A percentile compares a stretch with the other conserved stretches of the same genome.
Evolutionary conservation across 2,888 invertebrate genomes (phyloP).

Genomic region (Pachycephus smyrnensis): DNA sequence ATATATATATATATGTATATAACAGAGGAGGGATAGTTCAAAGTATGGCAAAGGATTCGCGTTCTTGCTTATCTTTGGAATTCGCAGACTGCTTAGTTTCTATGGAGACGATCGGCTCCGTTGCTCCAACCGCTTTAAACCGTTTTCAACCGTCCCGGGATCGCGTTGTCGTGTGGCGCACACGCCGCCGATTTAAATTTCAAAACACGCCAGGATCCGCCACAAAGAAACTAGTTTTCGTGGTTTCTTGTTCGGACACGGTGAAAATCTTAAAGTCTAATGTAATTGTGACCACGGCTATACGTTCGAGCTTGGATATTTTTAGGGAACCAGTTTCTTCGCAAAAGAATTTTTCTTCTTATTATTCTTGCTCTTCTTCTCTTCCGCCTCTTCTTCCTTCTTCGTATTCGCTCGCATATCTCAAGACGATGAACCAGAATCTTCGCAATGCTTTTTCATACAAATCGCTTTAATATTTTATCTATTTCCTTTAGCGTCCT

Average conservation of each 20-base stretch:
- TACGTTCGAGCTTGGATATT: slow-evolving; percentile 32
- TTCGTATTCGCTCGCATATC: background rate
- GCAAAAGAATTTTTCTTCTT: background rate
- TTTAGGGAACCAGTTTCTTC: slow-evolving; percentile 41
- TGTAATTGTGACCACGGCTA: slow-evolving; percentile 33
- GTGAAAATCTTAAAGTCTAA: slow-evolving; percentile 42
- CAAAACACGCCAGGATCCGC: slow-evolving; percentile 29
- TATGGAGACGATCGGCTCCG: background rate
- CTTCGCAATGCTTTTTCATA: background rate
- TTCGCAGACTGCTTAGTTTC: background rate
- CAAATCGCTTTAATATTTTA: background rate
- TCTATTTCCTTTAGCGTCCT: background rate
- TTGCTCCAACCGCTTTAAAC: background rate
- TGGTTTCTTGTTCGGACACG: slow-evolving; percentile 25
- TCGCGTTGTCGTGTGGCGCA: background rate
- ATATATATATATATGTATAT: background rate
- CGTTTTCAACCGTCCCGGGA: slow-evolving; percentile 1
- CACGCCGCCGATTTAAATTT: slow-evolving; percentile 36
- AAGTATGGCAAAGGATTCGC: background rate
- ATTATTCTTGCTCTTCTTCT: background rate
- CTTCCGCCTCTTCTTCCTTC: background rate
- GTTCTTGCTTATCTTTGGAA: background rate
- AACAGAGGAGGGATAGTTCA: background rate
- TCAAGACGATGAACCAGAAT: background rate
- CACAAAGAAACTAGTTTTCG: slow-evolving; percentile 36